phyloP scores from a whole-genome alignment of 1,140 invertebrate genomes.

The Leucophenga varia region DNA sequence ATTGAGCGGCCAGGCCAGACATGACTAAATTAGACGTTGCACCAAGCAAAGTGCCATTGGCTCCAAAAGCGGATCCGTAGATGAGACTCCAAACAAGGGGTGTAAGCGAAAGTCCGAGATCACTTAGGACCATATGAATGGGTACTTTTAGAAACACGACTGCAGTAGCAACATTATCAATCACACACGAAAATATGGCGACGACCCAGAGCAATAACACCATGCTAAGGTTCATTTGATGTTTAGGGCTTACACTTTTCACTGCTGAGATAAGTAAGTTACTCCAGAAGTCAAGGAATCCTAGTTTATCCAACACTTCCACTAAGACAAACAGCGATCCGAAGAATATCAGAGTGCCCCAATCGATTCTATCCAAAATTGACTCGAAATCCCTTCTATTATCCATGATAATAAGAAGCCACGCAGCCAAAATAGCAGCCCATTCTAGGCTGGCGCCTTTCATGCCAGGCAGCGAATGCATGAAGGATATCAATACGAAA shows the following conservation, averaged over 20 bases:
- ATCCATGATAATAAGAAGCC: constrained; percentile 67
- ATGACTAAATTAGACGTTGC: constrained; percentile 77
- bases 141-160: constrained; percentile 77
- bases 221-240: constrained; percentile 65
- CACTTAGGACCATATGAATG: constrained; percentile 61
- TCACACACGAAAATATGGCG: constrained; percentile 69
- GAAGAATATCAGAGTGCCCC: constrained; percentile 78
- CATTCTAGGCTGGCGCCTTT: constrained; percentile 66
- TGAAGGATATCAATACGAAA: constrained; percentile 69
- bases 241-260: constrained; percentile 59
- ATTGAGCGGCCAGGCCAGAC: constrained; percentile 75
- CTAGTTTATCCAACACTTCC: constrained; percentile 70
- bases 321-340: constrained; percentile 74
- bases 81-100: constrained; percentile 73
- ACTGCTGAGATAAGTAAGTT: constrained; percentile 64
- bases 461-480: constrained; percentile 66
- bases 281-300: constrained; percentile 70
- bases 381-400: constrained; percentile 65
- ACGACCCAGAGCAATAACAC: constrained; percentile 72
- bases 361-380: constrained; percentile 72
- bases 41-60: constrained; percentile 77
- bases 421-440: constrained; percentile 70
- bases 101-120: constrained; percentile 63
- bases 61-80: constrained; percentile 75
- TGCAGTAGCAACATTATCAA: constrained; percentile 79